These are phyloP conservation scores for Automeris io DNA, from an alignment of 2,888 invertebrate species.

Conservation along the genomic window DNA sequence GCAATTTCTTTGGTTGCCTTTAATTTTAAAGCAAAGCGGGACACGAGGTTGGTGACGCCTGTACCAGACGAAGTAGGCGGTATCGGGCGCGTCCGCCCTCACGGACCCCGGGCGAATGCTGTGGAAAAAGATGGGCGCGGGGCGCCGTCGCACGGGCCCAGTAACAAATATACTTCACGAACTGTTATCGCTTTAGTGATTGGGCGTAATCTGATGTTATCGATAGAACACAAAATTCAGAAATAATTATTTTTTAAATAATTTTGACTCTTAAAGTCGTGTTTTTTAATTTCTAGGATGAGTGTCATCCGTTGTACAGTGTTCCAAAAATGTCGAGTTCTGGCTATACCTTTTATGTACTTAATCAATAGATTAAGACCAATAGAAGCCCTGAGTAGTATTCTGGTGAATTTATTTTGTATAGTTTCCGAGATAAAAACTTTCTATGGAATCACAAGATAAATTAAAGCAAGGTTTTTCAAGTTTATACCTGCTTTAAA, in stretches of 20 bases:
- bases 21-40: slow-evolving; percentile 62
- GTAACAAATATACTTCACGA: slow-evolving; percentile 71
- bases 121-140: slow-evolving; percentile 65
- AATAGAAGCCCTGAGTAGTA: too few species aligned
- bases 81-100: slow-evolving; percentile 72
- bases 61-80: slow-evolving; percentile 76
- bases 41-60: slow-evolving; percentile 71
- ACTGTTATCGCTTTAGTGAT: slow-evolving; percentile 60
- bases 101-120: slow-evolving; percentile 66
- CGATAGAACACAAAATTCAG: slow-evolving; percentile 27
- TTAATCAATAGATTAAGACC: too few species aligned
- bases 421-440: too few species aligned
- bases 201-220: slow-evolving; percentile 34
- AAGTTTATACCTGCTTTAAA: too few species aligned
- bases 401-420: too few species aligned
- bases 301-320: too few species aligned
- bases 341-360: too few species aligned
- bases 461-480: too few species aligned
- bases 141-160: slow-evolving; percentile 64
- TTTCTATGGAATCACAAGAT: too few species aligned
- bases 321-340: too few species aligned
- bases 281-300: too few species aligned
- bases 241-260: neutral
- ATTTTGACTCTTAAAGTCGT: too few species aligned
- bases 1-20: slow-evolving; percentile 47